Conservation (phyloP, 2,113 vertebrate genomes). For the Emydura subglobosa region DNA sequence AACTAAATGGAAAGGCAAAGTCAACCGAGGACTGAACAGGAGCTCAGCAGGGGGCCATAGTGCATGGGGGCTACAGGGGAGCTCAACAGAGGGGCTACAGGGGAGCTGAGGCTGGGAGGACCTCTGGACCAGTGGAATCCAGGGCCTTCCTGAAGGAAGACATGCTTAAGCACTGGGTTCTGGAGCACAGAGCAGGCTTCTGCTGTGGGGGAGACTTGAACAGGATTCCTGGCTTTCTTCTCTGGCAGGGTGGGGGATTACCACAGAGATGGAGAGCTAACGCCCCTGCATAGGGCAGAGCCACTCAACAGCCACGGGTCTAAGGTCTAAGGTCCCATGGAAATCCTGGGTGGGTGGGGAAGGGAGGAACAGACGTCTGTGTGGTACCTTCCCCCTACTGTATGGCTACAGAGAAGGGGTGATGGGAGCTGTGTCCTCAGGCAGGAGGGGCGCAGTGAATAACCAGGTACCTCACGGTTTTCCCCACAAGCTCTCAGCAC, state of each 20-base stretch:
- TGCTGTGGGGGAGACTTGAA: not conserved
- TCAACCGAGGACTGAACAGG: fast-evolving
- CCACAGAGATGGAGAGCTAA: not conserved
- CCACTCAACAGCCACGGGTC: not conserved
- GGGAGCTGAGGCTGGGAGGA: not conserved
- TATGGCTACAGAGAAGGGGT: not conserved
- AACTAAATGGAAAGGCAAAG: not conserved
- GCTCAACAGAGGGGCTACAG: not conserved
- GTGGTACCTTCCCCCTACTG: not conserved
- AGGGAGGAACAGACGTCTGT: not conserved
- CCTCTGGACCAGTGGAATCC: not conserved
- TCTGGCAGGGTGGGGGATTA: not conserved
- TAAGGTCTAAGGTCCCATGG: not conserved
- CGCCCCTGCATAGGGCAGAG: not conserved
- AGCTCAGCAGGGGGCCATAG: not conserved
- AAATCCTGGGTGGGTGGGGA: not conserved
- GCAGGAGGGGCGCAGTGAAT: not conserved
- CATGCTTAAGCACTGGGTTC: not conserved
- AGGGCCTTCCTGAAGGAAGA: not conserved
- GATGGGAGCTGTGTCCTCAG: not conserved
- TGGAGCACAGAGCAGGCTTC: not conserved
- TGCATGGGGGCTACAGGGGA: fast-evolving
- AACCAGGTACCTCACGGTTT: not conserved
- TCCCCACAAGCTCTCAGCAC: not conserved
- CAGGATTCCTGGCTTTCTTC: not conserved